A percentile compares a stretch with the other conserved stretches of the same genome.
Evolutionary conservation across 2,797 vertebrate genomes (phyloP).

Genomic region (Allobates femoralis): DNA sequence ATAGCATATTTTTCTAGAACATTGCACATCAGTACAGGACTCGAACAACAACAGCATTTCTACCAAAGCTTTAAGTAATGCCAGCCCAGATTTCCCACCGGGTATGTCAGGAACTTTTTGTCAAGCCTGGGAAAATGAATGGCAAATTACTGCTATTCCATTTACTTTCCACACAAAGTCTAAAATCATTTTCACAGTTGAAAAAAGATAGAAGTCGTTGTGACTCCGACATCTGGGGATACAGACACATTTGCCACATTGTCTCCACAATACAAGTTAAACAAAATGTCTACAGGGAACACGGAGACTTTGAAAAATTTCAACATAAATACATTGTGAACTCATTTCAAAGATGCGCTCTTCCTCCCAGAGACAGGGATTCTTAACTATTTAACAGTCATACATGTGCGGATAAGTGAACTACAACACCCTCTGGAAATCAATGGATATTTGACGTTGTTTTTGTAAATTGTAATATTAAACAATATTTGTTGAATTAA

Average conservation of each 20-base stretch:
- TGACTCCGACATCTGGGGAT: slow-evolving; percentile 53
- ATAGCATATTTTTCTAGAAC: not conserved
- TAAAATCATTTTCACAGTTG: slow-evolving; percentile 55
- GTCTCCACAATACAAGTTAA: slow-evolving; percentile 53
- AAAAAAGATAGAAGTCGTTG: slow-evolving; percentile 50
- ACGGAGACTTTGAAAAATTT: slow-evolving; percentile 37
- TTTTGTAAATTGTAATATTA: not conserved
- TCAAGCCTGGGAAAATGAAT: slow-evolving; percentile 41
- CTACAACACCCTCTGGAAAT: not conserved
- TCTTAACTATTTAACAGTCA: slow-evolving; percentile 23
- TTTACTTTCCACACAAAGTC: slow-evolving; percentile 57
- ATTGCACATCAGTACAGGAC: not conserved
- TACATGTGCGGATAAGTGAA: not conserved
- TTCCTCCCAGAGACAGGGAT: not conserved
- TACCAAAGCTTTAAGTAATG: slow-evolving; percentile 32
- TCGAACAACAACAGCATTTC: slow-evolving; percentile 3
- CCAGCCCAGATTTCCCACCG: slow-evolving; percentile 42
- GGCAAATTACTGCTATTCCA: slow-evolving; percentile 49
- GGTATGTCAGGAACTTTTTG: slow-evolving; percentile 50
- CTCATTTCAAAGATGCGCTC: slow-evolving; percentile 5
- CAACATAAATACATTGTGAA: slow-evolving; percentile 38
- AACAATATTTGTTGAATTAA: not conserved
- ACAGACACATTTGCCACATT: slow-evolving; percentile 53
- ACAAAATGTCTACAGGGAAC: slow-evolving; percentile 50
- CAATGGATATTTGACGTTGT: not conserved